A percentile compares a stretch with the other conserved stretches of the same genome.
These are phyloP conservation scores for Macropodus opercularis DNA, from an alignment of 2,797 vertebrate genomes.

Conservation along the genomic window DNA sequence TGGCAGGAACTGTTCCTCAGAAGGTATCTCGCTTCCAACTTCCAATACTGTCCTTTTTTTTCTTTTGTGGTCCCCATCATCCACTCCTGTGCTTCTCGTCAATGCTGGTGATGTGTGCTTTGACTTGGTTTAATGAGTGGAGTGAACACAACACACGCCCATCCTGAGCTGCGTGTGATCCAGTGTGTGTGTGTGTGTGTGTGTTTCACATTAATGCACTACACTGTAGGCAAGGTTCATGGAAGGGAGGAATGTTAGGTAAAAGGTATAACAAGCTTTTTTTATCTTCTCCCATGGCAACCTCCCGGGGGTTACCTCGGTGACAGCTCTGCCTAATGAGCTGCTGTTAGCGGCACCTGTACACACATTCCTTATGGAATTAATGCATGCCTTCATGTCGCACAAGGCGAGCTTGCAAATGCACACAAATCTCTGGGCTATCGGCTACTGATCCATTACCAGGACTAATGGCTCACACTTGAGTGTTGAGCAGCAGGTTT, in stretches of 20 bases:
- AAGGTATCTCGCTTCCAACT: constrained; percentile 94
- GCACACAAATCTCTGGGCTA: constrained; percentile 5
- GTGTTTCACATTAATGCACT: constrained; percentile 18
- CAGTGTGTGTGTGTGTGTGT: constrained; percentile 13
- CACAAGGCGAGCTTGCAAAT: constrained; percentile 10
- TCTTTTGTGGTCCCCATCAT: constrained; percentile 18
- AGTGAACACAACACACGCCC: not conserved
- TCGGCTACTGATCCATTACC: constrained; percentile 13
- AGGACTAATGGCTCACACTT: not conserved
- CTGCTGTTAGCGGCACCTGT: constrained; percentile 42
- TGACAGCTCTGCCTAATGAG: constrained; percentile 48
- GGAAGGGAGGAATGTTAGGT: constrained; percentile 29
- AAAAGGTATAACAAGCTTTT: constrained; percentile 23
- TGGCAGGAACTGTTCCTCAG: constrained; percentile 98
- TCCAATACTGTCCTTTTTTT: constrained; percentile 18
- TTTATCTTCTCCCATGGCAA: constrained; percentile 36
- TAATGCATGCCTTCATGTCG: constrained; percentile 7
- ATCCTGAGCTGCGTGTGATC: constrained; percentile 8
- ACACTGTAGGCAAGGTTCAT: constrained; percentile 40
- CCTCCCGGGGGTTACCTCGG: constrained; percentile 6
- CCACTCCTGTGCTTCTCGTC: constrained; percentile 38
- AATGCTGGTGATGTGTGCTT: constrained; percentile 15
- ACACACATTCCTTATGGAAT: constrained; percentile 23
- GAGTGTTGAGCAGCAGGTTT: not conserved
- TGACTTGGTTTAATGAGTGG: constrained; percentile 28